Percentiles rank a stretch among this genome's conserved stretches.
Conservation (phyloP, 2,888 invertebrate species). For the Kuschelorhynchus macadamiae region DNA sequence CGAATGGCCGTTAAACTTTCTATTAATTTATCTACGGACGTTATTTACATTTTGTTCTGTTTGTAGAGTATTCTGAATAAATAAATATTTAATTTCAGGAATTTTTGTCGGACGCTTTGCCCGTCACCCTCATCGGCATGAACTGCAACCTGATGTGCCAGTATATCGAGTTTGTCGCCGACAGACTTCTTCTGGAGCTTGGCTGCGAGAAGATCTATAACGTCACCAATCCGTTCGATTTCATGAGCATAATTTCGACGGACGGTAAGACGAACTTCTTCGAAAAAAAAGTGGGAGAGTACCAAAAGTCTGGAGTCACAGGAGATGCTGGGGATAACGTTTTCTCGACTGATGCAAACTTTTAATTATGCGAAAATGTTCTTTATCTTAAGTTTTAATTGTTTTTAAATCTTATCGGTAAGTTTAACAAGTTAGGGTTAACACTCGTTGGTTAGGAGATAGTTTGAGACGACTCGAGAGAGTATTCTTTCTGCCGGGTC, state of each 20-base stretch:
- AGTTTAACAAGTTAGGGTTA: too few species aligned
- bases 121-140: conserved; percentile 96
- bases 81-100: too few species aligned
- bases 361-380: too few species aligned
- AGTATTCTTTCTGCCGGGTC: too few species aligned
- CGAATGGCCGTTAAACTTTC: too few species aligned
- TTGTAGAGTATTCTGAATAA: too few species aligned
- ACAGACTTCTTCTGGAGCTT: conserved; percentile 90
- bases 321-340: conserved; percentile 69
- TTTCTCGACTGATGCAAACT: conserved; percentile 75
- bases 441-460: too few species aligned
- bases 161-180: conserved; percentile 99
- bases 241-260: conserved; percentile 98
- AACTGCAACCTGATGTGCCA: conserved; percentile 95
- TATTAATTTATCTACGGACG: too few species aligned
- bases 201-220: conserved; percentile 90
- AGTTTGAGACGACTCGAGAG: too few species aligned
- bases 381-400: too few species aligned
- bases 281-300: conserved; percentile 98
- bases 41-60: too few species aligned
- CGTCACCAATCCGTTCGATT: conserved; percentile 96
- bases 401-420: too few species aligned
- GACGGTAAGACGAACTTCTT: conserved; percentile 99
- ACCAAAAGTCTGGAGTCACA: conserved; percentile 95
- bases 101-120: conserved; percentile 96